Base-by-base conservation (phyloP, 2,888 invertebrate genomes). In the Drosophila rellima region DNA sequence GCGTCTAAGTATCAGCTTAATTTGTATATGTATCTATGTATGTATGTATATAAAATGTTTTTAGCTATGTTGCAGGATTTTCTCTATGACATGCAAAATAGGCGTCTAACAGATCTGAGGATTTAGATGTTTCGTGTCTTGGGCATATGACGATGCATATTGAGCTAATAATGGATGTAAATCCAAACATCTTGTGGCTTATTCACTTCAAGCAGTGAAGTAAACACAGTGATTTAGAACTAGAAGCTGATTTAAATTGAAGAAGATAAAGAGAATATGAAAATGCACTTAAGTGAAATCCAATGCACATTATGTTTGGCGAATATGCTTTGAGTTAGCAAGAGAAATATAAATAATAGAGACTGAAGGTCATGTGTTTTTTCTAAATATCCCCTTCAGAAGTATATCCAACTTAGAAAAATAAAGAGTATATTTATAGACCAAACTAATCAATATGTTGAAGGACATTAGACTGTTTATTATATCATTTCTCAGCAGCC, bases 51-150 rank as follows among this genome's bases (percentile, higher is more conserved):
- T 54, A 61, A 39, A 52, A 44, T 18, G 54, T 20, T 31, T 18
- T 26, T 33, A 39, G 39, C 50, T 23, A 47, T 57, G 29, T 52
- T 56, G 42, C 45, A 7, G 39, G 61, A 64, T 44, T 62, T 61
- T 29, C 39, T 47, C 50, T 60, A 72, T 75, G 72, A 69, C 77
- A 77, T 77, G 73, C 73, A 77, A 77, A 75, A 65, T 73, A 73
- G 73, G 18, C 50, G 29, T 59, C 47, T 56, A 55, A 69, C 72
- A 72, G 68, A 75, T 60, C 60, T 52, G 29, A 10, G 60, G 55
- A 71, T 42, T 67, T 63, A 31, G 29, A 17, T 45, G 31, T 18
- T 45, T 37, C 40, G 33, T 29, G 31, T 45, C 54, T 15, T n/a
- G 42, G 5, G 7, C 39, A 13, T 40, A 50, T 23, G 40, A 13